Evolutionary conservation across 1,140 invertebrate genomes (phyloP).

Genomic region (Zaprionus kolodkinae): DNA sequence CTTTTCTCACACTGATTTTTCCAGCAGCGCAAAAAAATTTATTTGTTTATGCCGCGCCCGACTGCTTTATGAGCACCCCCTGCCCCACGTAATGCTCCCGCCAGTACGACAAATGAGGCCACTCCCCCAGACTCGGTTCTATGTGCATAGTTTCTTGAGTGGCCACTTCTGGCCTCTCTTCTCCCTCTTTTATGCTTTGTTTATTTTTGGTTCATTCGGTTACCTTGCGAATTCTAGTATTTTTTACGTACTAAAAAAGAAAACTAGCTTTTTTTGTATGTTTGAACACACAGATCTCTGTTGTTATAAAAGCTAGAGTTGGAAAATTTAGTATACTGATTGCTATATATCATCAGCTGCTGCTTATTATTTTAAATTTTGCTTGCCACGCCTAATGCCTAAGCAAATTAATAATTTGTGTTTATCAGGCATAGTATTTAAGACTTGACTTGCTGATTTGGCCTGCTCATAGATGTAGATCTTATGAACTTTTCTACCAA

Average conservation of each 20-base stretch:
- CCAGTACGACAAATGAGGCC: slow-evolving; percentile 61
- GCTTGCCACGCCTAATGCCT: too few relatives aligned
- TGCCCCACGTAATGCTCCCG: background rate
- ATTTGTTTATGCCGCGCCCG: slow-evolving; percentile 78
- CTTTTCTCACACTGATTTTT: slow-evolving; percentile 70
- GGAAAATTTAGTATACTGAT: too few relatives aligned
- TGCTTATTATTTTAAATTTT: too few relatives aligned
- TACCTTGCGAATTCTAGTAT: slow-evolving; percentile 32
- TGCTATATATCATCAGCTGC: too few relatives aligned
- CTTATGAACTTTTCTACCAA: too few relatives aligned
- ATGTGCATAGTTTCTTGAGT: slow-evolving; percentile 22
- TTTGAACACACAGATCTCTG: too few relatives aligned
- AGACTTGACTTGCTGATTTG: too few relatives aligned
- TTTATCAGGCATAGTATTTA: too few relatives aligned
- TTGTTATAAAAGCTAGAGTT: too few relatives aligned
- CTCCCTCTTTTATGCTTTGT: slow-evolving; percentile 28
- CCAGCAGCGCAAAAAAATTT: slow-evolving; percentile 59
- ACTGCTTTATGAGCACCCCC: slow-evolving; percentile 66
- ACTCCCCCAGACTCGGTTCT: slow-evolving; percentile 14
- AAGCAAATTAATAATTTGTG: too few relatives aligned
- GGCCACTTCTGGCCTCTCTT: slow-evolving; percentile 29
- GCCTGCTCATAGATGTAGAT: too few relatives aligned
- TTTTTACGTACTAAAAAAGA: slow-evolving; percentile 10
- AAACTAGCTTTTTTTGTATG: too few relatives aligned
- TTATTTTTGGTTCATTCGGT: slow-evolving; percentile 62